phyloP scores from a whole-genome alignment of 2,888 invertebrate genomes.

The Trachelus stipa region DNA sequence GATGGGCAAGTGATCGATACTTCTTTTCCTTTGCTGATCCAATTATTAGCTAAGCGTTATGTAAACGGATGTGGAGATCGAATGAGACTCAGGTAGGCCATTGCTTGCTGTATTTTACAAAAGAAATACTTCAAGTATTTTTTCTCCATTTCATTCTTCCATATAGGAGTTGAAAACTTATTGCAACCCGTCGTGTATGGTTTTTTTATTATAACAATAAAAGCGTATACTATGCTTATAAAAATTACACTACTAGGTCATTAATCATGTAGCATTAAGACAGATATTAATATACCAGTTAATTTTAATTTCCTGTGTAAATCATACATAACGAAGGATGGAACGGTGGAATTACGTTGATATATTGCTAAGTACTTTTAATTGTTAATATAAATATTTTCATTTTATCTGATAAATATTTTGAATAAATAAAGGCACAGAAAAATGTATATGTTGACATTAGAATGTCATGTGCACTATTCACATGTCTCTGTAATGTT shows the following conservation, averaged over 20 bases:
- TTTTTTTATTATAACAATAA: not conserved
- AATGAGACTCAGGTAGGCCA: not conserved
- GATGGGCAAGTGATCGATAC: conserved; percentile 17
- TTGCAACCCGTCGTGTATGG: not conserved
- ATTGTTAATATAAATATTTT: not conserved
- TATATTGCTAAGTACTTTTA: too few relatives aligned
- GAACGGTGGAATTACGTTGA: too few relatives aligned
- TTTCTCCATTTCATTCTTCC: not conserved
- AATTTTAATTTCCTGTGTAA: not conserved
- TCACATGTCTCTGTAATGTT: not conserved
- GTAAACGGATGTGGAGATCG: not conserved
- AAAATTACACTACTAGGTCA: not conserved
- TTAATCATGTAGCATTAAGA: not conserved
- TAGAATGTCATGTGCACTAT: not conserved
- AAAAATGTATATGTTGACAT: not conserved
- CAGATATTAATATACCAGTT: not conserved
- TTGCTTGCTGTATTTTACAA: not conserved
- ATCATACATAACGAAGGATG: not conserved
- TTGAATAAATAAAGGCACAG: not conserved
- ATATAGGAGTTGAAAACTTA: not conserved
- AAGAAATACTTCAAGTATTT: not conserved
- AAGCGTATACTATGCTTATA: not conserved
- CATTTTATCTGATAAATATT: not conserved
- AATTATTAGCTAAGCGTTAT: conserved; percentile 12
- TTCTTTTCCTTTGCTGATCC: conserved; percentile 17